Conservation (phyloP, 2,113 vertebrate species). For the Xiphophorus couchianus region DNA sequence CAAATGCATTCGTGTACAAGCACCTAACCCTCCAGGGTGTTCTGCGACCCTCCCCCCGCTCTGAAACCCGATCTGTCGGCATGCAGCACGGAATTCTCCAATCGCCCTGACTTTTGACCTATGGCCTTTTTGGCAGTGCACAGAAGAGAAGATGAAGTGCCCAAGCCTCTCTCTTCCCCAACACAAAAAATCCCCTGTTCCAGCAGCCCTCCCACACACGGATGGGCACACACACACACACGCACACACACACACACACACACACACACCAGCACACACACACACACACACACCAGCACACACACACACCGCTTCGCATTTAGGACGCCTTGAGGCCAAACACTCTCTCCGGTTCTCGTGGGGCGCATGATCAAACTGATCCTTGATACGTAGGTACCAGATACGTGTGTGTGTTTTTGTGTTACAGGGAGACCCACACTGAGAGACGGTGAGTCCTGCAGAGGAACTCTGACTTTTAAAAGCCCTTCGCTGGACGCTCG, state of each 20-base stretch:
- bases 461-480: constrained; percentile 33
- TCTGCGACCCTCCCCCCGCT: constrained; percentile 72
- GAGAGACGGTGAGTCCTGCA: neutral
- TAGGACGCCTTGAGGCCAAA: constrained; percentile 66
- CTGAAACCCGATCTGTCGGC: constrained; percentile 85
- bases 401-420: constrained; percentile 22
- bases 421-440: constrained; percentile 1
- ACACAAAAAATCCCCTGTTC: constrained; percentile 87
- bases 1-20: constrained; percentile 37
- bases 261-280: too few species aligned
- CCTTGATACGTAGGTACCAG: constrained; percentile 69
- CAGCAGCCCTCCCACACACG: constrained; percentile 73
- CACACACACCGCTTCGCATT: constrained; percentile 61
- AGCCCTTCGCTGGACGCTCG: constrained; percentile 1
- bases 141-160: constrained; percentile 87
- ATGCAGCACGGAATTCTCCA: constrained; percentile 86
- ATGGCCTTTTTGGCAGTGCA: constrained; percentile 85
- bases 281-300: too few species aligned
- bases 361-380: constrained; percentile 69
- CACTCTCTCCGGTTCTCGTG: constrained; percentile 63
- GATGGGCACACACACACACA: constrained; percentile 35
- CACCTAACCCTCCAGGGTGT: constrained; percentile 78
- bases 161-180: constrained; percentile 79
- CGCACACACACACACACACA: too few species aligned
- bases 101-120: constrained; percentile 88